Base-by-base conservation (phyloP, 2,113 vertebrate genomes). In the Pelodiscus sinensis region DNA sequence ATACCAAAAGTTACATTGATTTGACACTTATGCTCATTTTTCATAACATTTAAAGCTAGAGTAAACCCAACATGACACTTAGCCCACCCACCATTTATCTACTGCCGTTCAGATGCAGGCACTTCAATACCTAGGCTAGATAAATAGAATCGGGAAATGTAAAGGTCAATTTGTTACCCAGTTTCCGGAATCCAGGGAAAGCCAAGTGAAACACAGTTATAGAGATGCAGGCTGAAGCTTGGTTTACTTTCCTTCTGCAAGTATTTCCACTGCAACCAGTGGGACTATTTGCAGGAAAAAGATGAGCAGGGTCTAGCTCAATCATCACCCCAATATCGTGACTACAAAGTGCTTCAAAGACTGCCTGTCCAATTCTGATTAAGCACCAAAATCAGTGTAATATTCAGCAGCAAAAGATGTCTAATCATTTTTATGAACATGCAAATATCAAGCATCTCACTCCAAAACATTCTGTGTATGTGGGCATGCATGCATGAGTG, bases 161-260 rank as follows among this genome's bases (percentile, higher is more conserved):
- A 92, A 56, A 81, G 0, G 0, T 78, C 13, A 2, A 3, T 0
- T 89, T 85, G 35, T 60, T 88, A 44, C 16, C 29, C 84, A 31
- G 19, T 85, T 35, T 55, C 27, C 1, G 2, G 31, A 89, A 56
- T 55, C 86, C 55, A 44, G 10, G 65, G 62, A 19, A 71, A 29
- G 35, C 35, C n/a, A 5, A 71, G n/a, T 10, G 18, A 71, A 16
- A 68, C 88, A 87, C 87, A 55, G 81, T 68, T 90, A 8, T 90
- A 90, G 44, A 93, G 55, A 21, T 68, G 62, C 62, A 90, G 44
- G 65, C 38, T n/a, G 82, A 52, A 73, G 83, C 79, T 86, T 77
- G 51, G 82, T 31, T 84, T 91, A 83, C 79, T 79, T 94, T 81
- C 57, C 90, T 95, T 91, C 84, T 58, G n/a, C 55, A 84, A 94